A percentile compares a stretch with the other conserved stretches of the same genome.
These are phyloP conservation scores for Callipepla squamata DNA, from an alignment of 2,113 vertebrate genomes.

Conservation along the genomic window DNA sequence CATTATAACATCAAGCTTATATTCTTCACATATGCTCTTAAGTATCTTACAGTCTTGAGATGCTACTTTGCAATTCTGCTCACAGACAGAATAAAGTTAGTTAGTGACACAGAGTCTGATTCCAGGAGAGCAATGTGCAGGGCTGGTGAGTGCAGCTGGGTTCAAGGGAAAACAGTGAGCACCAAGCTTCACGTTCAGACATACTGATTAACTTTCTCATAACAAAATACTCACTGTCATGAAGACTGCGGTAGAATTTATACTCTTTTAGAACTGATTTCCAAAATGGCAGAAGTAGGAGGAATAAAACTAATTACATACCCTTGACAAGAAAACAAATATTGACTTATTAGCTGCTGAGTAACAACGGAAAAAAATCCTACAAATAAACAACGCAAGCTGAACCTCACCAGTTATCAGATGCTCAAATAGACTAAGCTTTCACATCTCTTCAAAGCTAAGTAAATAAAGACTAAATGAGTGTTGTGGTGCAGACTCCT, in stretches of 20 bases:
- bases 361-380: not conserved
- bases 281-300: not conserved
- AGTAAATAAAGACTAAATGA: not conserved
- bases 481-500: not conserved
- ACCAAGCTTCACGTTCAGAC: not conserved
- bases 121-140: not conserved
- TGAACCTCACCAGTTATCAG: not conserved
- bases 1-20: not conserved
- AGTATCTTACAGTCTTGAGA: not conserved
- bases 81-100: constrained; percentile 19
- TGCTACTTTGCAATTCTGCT: not conserved
- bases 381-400: not conserved
- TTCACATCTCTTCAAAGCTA: not conserved
- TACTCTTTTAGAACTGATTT: not conserved
- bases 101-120: not conserved
- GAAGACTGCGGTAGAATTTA: not conserved
- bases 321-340: not conserved
- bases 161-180: not conserved
- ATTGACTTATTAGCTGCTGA: constrained; percentile 2
- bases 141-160: not conserved
- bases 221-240: not conserved
- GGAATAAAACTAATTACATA: not conserved
- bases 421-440: not conserved
- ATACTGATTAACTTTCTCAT: not conserved
- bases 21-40: not conserved